Conservation (phyloP, 2,113 vertebrate species). For the Pseudopipra pipra region DNA sequence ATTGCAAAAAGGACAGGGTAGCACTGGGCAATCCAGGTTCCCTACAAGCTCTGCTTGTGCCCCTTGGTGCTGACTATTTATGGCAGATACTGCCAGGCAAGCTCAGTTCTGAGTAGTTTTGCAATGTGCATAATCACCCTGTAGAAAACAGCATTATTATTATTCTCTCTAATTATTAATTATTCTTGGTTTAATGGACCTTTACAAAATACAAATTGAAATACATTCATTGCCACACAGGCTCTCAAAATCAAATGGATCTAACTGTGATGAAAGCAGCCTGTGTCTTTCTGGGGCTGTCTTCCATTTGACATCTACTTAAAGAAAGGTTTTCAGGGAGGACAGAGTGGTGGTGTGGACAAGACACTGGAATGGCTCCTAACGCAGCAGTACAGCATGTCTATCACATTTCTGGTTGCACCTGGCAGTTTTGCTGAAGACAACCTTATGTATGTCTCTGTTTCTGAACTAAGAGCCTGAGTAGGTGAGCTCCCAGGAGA, state of each 20-base stretch:
- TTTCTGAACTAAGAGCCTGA: background rate
- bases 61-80: background rate
- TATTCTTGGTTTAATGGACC: background rate
- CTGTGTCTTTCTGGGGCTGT: background rate
- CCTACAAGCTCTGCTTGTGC: background rate
- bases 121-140: background rate
- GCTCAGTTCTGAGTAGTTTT: background rate
- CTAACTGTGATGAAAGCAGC: background rate
- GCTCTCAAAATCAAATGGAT: background rate
- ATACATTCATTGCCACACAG: background rate
- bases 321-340: background rate
- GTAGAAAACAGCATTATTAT: background rate
- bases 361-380: background rate
- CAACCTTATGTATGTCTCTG: background rate
- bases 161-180: background rate
- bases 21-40: background rate
- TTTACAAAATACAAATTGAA: background rate
- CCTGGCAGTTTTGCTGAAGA: background rate
- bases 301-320: fast-evolving
- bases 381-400: background rate
- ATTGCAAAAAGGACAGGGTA: background rate
- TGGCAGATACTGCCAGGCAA: background rate
- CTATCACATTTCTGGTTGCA: background rate
- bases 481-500: background rate
- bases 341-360: background rate